Evolutionary conservation across 1,140 invertebrate genomes (phyloP).

Genomic region (Drosophila parvula): DNA sequence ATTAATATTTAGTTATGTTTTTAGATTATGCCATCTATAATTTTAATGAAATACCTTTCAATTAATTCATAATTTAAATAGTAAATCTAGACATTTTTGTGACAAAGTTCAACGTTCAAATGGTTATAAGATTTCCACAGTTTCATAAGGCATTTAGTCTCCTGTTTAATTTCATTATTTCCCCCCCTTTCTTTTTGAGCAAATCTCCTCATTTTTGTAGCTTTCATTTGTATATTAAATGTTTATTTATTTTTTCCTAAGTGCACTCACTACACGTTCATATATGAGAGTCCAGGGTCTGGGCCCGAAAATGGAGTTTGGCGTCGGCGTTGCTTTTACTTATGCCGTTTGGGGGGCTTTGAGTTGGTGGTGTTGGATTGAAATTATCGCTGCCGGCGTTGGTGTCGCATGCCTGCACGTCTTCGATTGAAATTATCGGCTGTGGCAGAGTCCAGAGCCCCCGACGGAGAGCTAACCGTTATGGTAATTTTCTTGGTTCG

Average conservation of each 20-base stretch:
- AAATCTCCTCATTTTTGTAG: neutral
- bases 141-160: no score
- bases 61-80: no score
- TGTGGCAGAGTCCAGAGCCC: slow-evolving; percentile 19
- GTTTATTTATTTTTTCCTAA: neutral
- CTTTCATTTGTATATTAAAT: neutral
- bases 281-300: slow-evolving; percentile 27
- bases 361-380: slow-evolving; percentile 6
- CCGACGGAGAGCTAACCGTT: slow-evolving; percentile 62
- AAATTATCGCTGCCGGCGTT: slow-evolving; percentile 44
- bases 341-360: slow-evolving; percentile 5
- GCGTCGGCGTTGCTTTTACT: slow-evolving; percentile 20
- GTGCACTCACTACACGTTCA: slow-evolving; percentile 5
- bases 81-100: neutral
- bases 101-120: neutral
- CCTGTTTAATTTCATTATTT: neutral
- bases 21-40: neutral
- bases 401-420: slow-evolving; percentile 73
- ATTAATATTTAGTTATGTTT: no score
- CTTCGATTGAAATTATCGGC: slow-evolving; percentile 45
- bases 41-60: neutral
- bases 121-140: neutral
- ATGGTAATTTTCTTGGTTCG: slow-evolving; percentile 79
- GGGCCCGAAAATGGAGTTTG: slow-evolving; percentile 43
- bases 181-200: no score